These are phyloP conservation scores for Acromyrmex heyeri DNA, from an alignment of 1,140 invertebrate species.

Conservation along the genomic window DNA sequence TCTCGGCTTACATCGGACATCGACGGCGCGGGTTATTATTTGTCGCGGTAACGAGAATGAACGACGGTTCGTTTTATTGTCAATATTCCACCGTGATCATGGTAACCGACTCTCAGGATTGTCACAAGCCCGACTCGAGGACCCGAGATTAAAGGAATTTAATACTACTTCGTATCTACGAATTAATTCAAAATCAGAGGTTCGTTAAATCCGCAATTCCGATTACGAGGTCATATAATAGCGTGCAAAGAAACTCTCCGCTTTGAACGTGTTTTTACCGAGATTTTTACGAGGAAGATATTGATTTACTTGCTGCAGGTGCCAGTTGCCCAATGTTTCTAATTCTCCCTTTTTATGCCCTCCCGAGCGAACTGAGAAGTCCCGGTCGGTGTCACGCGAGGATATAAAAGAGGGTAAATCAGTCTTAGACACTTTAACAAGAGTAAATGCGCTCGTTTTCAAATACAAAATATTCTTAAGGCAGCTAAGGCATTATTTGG, in stretches of 20 bases:
- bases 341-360: not conserved
- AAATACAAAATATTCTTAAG: constrained; percentile 61
- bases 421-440: constrained; percentile 73
- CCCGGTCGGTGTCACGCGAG: constrained; percentile 58
- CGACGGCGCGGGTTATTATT: constrained; percentile 50
- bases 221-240: constrained; percentile 6
- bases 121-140: not conserved
- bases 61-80: constrained; percentile 49
- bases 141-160: constrained; percentile 50
- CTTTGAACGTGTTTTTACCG: constrained; percentile 18
- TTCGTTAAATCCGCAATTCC: constrained; percentile 31
- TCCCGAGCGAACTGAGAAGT: constrained; percentile 14
- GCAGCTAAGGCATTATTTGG: constrained; percentile 41
- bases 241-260: not conserved
- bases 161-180: constrained; percentile 23
- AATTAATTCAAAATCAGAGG: constrained; percentile 47
- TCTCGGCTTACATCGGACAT: constrained; percentile 45
- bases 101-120: constrained; percentile 19
- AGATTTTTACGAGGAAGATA: constrained; percentile 33
- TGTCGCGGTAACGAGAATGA: constrained; percentile 55
- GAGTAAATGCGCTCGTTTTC: constrained; percentile 73
- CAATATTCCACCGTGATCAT: constrained; percentile 43
- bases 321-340: constrained; percentile 13
- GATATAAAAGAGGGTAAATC: constrained; percentile 73
- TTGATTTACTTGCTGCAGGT: constrained; percentile 33